Conservation (phyloP, 2,888 invertebrate genomes). For the Halocaridina rubra region DNA sequence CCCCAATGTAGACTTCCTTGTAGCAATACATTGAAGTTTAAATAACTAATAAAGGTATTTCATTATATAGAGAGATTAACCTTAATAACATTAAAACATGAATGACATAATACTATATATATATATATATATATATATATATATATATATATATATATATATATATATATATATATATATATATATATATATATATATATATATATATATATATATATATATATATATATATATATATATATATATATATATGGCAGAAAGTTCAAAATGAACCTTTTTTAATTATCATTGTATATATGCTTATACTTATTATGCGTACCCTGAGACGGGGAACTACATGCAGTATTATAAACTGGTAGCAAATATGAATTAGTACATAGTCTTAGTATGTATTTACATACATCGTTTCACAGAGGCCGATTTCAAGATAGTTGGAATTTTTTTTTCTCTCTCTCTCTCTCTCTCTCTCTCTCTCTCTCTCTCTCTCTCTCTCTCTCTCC, state of each 20-base stretch:
- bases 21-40: constrained; percentile 13
- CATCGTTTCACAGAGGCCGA: background rate
- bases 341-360: background rate
- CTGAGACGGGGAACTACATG: background rate
- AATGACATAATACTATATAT: background rate
- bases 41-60: background rate
- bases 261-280: background rate
- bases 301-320: background rate
- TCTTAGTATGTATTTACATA: background rate
- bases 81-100: no score
- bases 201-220: constrained; percentile 30
- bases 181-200: constrained; percentile 28
- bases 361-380: background rate
- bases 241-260: no score
- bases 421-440: background rate
- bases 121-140: constrained; percentile 1
- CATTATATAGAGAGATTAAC: constrained; percentile 65
- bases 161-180: constrained; percentile 30
- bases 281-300: background rate
- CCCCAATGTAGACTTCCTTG: background rate
- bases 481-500: background rate
- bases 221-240: constrained; percentile 1
- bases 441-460: background rate
- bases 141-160: constrained; percentile 11
- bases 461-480: background rate